phyloP scores from a whole-genome alignment of 2,888 invertebrate genomes.

The Rugalucina vietnamica region DNA sequence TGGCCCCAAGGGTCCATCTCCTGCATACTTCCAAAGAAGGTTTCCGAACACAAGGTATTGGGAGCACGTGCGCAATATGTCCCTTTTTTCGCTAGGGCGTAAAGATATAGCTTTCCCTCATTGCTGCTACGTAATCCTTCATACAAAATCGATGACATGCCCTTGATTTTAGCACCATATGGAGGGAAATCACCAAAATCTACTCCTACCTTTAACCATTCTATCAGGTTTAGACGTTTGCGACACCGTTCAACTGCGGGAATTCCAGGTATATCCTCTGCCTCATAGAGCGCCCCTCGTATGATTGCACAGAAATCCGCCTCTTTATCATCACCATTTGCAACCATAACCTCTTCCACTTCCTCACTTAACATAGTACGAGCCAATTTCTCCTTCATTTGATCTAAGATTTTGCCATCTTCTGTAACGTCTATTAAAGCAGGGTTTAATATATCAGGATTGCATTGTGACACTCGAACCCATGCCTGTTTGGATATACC shows the following conservation, averaged over 20 bases:
- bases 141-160: conserved; percentile 28
- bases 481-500: neutral
- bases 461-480: neutral
- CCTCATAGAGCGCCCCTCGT: conserved; percentile 11
- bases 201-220: conserved; percentile 28
- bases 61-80: conserved; percentile 42
- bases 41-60: conserved; percentile 36
- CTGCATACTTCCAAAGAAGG: conserved; percentile 40
- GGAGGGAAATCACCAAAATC: conserved; percentile 40
- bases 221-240: neutral
- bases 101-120: conserved; percentile 34
- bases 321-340: conserved; percentile 11
- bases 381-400: conserved; percentile 20
- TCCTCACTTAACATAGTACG: neutral
- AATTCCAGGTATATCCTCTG: conserved; percentile 21
- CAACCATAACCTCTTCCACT: conserved; percentile 1
- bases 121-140: conserved; percentile 33
- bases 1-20: conserved; percentile 54
- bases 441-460: neutral
- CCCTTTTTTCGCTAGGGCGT: conserved; percentile 31
- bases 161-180: conserved; percentile 25
- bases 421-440: conserved; percentile 7
- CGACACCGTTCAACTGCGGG: conserved; percentile 7
- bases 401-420: conserved; percentile 24
- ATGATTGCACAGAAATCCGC: conserved; percentile 8